Evolutionary conservation across 1,140 invertebrate species (phyloP), one percentile per base, ranked within the genome.

Genomic region (Lethrus apterus): DNA sequence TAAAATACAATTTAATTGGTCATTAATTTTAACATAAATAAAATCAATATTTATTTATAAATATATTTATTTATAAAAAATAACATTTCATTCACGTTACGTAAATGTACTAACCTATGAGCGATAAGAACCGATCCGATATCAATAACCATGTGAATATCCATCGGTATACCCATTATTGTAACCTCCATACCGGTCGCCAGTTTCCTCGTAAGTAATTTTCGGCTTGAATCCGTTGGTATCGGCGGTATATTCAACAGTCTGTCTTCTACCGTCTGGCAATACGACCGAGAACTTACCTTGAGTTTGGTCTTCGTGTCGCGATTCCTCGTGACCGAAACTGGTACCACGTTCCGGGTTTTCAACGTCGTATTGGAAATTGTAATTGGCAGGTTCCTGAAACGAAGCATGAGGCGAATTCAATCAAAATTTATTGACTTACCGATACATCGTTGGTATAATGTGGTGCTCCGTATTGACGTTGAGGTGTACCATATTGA

Each of bases 211-310:
- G 31, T 71, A 73, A 24, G 63, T 66, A 9, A 74, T 57, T 36
- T 69, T 67, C 17, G 70, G 70, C 38, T 65, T 60, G 58, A 66
- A 73, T 19, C 72, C 71, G 46, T 68, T 57, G 38, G 66, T 58
- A 48, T 68, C 67, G 4, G 62, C 65, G 23, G 64, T 60, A 60
- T 71, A 72, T 44, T 68, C 62, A 20, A 73, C 70, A 44, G 59
- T 68, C 48, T 70, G 69, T 14, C 61, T 59, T 44, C 69, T 61
- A 26, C 70, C 70, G 32, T 72, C 69, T 11, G 70, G 69, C 17
- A 71, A 54, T 3, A 69, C 48, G 13, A 71, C 67, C 36, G 62
- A 65, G 54, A 70, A 71, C 1, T 60, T 47, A n/a, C 70, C 70
- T 8, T 60, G 58, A 3, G 67, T 63, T 18, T 62, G 51, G 35